Base-by-base conservation (phyloP, 1,140 invertebrate genomes). In the Pollicipes pollicipes region DNA sequence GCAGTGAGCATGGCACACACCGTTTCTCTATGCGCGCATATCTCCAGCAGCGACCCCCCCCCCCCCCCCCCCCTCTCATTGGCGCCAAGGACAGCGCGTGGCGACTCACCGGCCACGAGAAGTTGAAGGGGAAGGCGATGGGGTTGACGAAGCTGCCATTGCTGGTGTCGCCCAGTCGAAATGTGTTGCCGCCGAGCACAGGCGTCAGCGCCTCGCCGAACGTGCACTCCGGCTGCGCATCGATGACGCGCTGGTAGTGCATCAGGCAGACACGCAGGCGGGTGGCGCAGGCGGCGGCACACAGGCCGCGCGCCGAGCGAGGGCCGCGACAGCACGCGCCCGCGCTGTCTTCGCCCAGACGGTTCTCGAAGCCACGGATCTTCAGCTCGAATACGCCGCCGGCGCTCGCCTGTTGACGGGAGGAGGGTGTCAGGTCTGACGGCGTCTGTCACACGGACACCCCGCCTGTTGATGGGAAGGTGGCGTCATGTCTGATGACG, bases 221-320 rank as follows among this genome's bases (percentile, higher is more conserved):
- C 27, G 91, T 95, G 81, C 93, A 96, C 70, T 86, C 86, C 74
- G 90, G 88, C 75, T 86, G 88, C 68, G 88, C 88, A 82, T 93
- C 90, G 78, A 95, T 91, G 78, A 88, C 88, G 64, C 87, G 88
- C 84, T 95, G 92, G 82, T 95, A 95, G 78, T 96, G 89, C 81
- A 94, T 95, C 75, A 97, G 84, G 82, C 93, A 97, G 74, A 95
- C 88, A 73, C 91, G 85, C 83, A 95, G 93, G 79, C 89, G 86
- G 77, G 91, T 92, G 78, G 87, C 85, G 81, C 92, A 95, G 73
- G 87, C 84, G 74, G 85, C 85, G 63, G 6, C 24, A 4, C 63
- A 27, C n/a, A 4, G 63, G 63, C n/a, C 63, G 24, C 63, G 63
- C 63, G 63, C 8, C 63, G 63, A 10, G 6, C 24, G 63, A 8